Evolutionary conservation across 2,888 invertebrate species (phyloP), one percentile per base, ranked within the genome.

Genomic region (Leptarthrus brevirostris): DNA sequence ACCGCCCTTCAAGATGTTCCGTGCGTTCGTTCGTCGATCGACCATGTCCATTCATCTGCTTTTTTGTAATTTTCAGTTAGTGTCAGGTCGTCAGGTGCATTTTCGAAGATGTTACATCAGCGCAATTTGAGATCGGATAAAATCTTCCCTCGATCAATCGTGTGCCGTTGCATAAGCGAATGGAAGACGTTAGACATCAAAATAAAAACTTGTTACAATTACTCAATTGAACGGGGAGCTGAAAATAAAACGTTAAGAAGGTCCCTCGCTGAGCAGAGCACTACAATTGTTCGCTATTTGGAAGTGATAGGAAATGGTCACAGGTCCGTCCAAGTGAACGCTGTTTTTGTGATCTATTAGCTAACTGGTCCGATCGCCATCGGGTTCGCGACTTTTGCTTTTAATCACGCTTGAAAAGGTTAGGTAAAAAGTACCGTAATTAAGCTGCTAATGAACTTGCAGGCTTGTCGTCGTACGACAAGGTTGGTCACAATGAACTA

Each of bases 181-280:
- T 34, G 61, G 61, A 61, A 61, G 61, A 61, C 20, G 61, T 61
- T 20, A 16, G 61, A 18, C 36, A 36, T 36, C 61, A 36, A 61
- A 61, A 61, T 36, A 61, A 61, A 61, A 61, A 61, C 61, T 61
- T 61, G 61, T 36, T 61, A 61, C 61, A 61, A 61, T 61, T 61
- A 61, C 61, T 61, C 61, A 61, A 61, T 61, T 61, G 61, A 61
- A 20, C 16, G 34, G 40, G 12, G 30, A 8, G 34, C 34, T 26
- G 36, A 61, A 36, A 40, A 40, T 18, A 1, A 36, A 30, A 16
- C 5, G 16, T n/a, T n/a, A 58, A 58, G n/a, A 34, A 18, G n/a
- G 34, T 10, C 36, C 18, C 61, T 40, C 36, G 30, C 34, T 40
- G 36, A 18, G 61, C n/a, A n/a, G n/a, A n/a, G n/a, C n/a, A 61